Evolutionary conservation across 2,888 invertebrate species (phyloP).

Genomic region (Crepidodera aurea): DNA sequence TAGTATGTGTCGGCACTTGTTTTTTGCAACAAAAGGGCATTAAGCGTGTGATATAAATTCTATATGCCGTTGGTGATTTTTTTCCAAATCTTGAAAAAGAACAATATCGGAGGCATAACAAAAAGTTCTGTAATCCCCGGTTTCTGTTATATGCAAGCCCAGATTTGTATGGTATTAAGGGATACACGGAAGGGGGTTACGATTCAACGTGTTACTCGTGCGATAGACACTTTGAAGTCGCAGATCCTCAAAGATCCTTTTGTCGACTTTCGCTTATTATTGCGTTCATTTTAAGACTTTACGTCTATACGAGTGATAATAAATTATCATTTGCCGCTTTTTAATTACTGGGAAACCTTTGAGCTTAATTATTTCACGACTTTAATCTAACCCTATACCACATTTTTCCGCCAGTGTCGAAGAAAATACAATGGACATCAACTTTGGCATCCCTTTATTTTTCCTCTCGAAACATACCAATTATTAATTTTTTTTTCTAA

Average conservation of each 20-base stretch:
- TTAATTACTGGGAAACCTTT: constrained; percentile 61
- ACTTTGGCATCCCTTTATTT: constrained; percentile 24
- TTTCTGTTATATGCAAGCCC: constrained; percentile 58
- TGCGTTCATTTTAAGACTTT: constrained; percentile 60
- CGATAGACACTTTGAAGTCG: constrained; percentile 59
- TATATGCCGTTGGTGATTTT: constrained; percentile 46
- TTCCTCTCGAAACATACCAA: constrained; percentile 27
- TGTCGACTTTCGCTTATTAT: constrained; percentile 62
- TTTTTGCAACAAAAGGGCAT: no score
- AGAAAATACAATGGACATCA: constrained; percentile 31
- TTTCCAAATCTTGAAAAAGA: constrained; percentile 54
- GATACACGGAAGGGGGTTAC: constrained; percentile 58
- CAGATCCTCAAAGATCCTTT: constrained; percentile 60
- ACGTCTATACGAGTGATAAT: constrained; percentile 58
- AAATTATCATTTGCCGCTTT: constrained; percentile 61
- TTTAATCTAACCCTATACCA: constrained; percentile 48
- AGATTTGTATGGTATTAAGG: constrained; percentile 61
- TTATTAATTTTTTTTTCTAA: constrained; percentile 31
- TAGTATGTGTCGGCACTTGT: no score
- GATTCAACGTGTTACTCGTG: constrained; percentile 54
- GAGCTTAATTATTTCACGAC: constrained; percentile 52
- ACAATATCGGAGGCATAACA: constrained; percentile 55
- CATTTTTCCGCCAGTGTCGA: constrained; percentile 32
- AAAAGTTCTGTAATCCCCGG: constrained; percentile 58
- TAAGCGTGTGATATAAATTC: constrained; percentile 44